A percentile compares a stretch with the other conserved stretches of the same genome.
These are phyloP conservation scores for Halcyon senegalensis DNA, from an alignment of 2,113 vertebrate genomes.

Conservation along the genomic window DNA sequence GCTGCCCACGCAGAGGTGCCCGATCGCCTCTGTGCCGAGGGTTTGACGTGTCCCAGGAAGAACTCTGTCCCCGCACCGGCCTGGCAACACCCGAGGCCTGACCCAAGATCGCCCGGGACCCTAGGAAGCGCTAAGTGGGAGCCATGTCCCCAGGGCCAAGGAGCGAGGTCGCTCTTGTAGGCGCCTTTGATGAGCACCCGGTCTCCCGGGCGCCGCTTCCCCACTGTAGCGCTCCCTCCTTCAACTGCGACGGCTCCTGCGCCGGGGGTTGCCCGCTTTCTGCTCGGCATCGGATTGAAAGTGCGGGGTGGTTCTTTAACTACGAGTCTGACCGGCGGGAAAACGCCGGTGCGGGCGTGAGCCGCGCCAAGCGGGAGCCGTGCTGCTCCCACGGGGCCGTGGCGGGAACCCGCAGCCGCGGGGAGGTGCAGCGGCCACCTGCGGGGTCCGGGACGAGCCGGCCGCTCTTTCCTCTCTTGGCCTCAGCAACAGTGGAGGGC, in stretches of 20 bases:
- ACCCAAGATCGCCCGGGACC: background rate
- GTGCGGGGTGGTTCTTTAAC: accelerated
- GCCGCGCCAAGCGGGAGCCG: background rate
- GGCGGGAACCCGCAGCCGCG: background rate
- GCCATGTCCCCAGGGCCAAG: too few relatives aligned
- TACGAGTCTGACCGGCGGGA: background rate
- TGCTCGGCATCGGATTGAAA: background rate
- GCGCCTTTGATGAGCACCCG: background rate
- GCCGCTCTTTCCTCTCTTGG: background rate
- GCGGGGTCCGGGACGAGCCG: too few relatives aligned
- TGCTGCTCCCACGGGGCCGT: background rate
- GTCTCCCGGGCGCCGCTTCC: too few relatives aligned
- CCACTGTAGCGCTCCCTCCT: background rate
- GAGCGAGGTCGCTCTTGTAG: background rate
- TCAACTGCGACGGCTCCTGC: background rate
- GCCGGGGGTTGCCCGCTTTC: too few relatives aligned
- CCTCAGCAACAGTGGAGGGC: background rate
- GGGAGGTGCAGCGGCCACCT: background rate
- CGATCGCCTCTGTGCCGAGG: too few relatives aligned
- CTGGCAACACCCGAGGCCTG: background rate
- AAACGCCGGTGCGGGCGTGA: background rate
- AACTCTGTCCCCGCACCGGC: background rate
- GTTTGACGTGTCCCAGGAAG: background rate
- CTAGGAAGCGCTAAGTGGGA: background rate
- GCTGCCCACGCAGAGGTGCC: background rate